Evolutionary conservation across 2,113 vertebrate genomes (phyloP).

Genomic region (Myrmecobius fasciatus): DNA sequence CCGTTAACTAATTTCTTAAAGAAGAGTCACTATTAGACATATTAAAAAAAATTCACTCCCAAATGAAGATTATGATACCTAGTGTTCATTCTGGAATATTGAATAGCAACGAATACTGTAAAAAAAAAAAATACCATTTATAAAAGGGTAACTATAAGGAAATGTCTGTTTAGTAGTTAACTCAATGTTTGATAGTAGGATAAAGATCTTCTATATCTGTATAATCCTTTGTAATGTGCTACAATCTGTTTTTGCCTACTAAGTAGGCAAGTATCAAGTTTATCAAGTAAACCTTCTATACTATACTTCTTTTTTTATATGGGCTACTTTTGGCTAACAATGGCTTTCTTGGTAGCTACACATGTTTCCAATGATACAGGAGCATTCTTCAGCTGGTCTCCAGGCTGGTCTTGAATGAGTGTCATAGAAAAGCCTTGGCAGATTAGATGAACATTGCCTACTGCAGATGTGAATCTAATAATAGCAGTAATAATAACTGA

Average conservation of each 20-base stretch:
- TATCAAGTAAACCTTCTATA: neutral
- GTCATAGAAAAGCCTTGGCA: neutral
- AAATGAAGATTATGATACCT: neutral
- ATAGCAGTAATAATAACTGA: neutral
- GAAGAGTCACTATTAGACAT: slow-evolving; percentile 14
- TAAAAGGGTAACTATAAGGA: neutral
- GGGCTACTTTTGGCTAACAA: neutral
- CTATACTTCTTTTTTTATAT: too few species aligned
- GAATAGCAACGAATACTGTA: neutral
- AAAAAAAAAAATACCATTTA: neutral
- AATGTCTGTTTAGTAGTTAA: neutral
- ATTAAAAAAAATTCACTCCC: neutral
- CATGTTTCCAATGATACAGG: neutral
- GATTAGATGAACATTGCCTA: neutral
- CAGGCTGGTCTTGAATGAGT: neutral
- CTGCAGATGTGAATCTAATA: neutral
- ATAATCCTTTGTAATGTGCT: too few species aligned
- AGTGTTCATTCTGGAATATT: neutral
- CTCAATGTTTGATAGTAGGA: neutral
- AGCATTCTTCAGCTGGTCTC: neutral
- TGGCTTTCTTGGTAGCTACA: neutral
- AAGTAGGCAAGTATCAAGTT: too few species aligned
- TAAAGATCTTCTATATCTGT: neutral
- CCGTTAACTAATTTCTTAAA: slow-evolving; percentile 15
- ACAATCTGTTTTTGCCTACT: too few species aligned